A percentile compares a stretch with the other conserved stretches of the same genome.
Conservation (phyloP, 2,888 invertebrate species). For the Phalangium opilio region DNA sequence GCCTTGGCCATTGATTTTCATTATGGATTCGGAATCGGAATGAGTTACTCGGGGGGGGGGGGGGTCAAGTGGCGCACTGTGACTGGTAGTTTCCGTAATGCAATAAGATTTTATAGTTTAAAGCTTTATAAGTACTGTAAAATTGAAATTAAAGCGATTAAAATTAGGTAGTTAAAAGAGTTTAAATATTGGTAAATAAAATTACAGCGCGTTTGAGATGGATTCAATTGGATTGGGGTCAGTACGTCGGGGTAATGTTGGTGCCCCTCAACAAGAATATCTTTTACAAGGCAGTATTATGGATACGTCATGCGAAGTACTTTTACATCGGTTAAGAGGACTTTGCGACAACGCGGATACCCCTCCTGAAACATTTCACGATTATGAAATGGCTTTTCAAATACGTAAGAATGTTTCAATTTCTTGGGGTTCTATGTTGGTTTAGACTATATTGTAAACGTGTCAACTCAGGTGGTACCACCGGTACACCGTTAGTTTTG, state of each 20-base stretch:
- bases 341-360: constrained; percentile 58
- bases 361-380: constrained; percentile 78
- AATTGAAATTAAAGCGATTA: too few species aligned
- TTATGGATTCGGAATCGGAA: too few species aligned
- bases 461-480: constrained; percentile 11
- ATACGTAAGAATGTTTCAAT: constrained; percentile 27
- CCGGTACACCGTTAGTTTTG: constrained; percentile 44
- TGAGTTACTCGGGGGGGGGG: too few species aligned
- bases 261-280: constrained; percentile 85
- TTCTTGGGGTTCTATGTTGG: not conserved
- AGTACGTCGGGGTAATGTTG: constrained; percentile 27
- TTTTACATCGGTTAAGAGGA: constrained; percentile 72
- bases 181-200: too few species aligned
- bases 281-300: constrained; percentile 81
- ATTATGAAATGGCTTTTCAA: constrained; percentile 62
- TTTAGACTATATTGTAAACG: not conserved
- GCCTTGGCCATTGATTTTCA: too few species aligned
- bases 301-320: constrained; percentile 75
- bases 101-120: too few species aligned
- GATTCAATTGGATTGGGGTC: not conserved
- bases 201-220: too few species aligned
- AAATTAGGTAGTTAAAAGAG: too few species aligned
- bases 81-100: too few species aligned
- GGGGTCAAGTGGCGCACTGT: too few species aligned
- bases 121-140: too few species aligned